Conservation (phyloP, 2,113 vertebrate genomes). For the Rhodinocichla rosea region DNA sequence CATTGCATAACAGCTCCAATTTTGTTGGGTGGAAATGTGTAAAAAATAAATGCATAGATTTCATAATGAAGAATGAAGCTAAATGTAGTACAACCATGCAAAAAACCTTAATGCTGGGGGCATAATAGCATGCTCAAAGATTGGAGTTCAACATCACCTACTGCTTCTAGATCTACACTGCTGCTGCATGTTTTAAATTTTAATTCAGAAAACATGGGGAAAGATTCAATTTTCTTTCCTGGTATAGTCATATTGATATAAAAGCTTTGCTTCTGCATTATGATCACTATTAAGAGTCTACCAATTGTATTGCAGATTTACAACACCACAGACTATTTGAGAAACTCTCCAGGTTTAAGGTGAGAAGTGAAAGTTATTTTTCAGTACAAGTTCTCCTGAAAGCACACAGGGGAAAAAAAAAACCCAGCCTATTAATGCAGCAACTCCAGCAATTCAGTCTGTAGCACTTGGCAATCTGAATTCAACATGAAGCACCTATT, state of each 20-base stretch:
- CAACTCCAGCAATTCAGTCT: neutral
- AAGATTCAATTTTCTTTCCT: slow-evolving; percentile 6
- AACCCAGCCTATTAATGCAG: neutral
- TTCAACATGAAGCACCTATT: neutral
- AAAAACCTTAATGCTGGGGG: neutral
- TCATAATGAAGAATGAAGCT: neutral
- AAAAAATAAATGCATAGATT: neutral
- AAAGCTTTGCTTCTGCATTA: slow-evolving; percentile 20
- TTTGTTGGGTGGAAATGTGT: neutral
- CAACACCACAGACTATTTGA: neutral
- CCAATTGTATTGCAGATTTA: slow-evolving; percentile 22
- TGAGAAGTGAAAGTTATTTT: slow-evolving; percentile 33
- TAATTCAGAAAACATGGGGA: neutral
- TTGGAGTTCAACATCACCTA: neutral
- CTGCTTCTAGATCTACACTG: neutral
- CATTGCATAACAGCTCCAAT: neutral
- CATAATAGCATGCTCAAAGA: neutral
- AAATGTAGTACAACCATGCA: neutral
- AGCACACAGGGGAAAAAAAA: neutral
- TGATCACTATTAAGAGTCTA: neutral
- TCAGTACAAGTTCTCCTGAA: slow-evolving; percentile 4
- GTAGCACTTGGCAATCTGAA: neutral
- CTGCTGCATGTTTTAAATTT: slow-evolving; percentile 23
- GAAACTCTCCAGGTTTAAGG: slow-evolving; percentile 21
- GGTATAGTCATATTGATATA: neutral